These are phyloP conservation scores for Ceratina australensis DNA, from an alignment of 1,140 invertebrate genomes.

Conservation along the genomic window DNA sequence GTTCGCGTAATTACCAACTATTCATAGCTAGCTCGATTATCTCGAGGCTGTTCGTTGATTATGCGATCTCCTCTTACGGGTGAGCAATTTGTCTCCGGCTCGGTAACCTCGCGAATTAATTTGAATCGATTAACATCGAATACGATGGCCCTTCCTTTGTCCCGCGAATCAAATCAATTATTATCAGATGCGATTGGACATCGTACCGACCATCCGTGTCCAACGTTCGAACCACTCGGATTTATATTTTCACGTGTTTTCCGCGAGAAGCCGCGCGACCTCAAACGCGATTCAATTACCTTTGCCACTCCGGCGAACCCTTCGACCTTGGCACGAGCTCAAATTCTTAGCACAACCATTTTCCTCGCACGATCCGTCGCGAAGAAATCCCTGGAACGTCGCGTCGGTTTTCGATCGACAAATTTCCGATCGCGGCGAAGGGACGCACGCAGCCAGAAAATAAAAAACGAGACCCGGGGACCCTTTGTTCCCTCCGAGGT, in stretches of 20 bases:
- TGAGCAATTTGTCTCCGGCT: conserved; percentile 19
- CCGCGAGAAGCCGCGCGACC: no score
- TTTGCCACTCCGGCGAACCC: background rate
- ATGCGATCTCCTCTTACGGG: background rate
- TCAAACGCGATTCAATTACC: no score
- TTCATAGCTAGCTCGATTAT: conserved; percentile 38
- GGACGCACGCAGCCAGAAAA: background rate
- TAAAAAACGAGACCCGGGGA: background rate
- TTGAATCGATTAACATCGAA: background rate
- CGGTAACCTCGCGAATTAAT: background rate
- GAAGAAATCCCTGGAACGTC: background rate
- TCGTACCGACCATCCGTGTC: no score
- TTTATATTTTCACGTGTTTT: no score
- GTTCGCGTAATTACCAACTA: conserved; percentile 48
- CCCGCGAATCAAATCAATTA: background rate
- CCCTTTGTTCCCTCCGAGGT: conserved; percentile 4
- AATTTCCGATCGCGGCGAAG: background rate
- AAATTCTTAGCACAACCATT: background rate
- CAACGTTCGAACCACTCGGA: no score
- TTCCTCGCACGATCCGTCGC: background rate
- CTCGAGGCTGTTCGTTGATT: conserved; percentile 35
- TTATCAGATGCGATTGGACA: no score
- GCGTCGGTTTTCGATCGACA: background rate
- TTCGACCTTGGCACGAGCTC: background rate
- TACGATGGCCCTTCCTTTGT: background rate